phyloP scores from a whole-genome alignment of 2,797 vertebrate species.

The Sebastiscus albofasciatus region DNA sequence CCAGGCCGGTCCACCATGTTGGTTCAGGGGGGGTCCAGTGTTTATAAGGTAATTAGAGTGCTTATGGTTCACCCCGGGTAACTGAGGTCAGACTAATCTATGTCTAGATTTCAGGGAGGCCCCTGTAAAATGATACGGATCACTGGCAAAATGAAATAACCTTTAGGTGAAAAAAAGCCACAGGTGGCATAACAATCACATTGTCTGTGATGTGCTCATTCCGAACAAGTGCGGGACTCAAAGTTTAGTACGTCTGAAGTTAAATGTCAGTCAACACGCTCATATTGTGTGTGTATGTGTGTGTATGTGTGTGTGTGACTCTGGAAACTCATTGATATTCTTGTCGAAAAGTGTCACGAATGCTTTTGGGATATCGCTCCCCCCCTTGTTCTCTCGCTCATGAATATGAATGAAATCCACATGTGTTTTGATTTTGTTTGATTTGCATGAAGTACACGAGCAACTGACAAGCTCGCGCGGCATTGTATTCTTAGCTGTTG shows the following conservation, averaged over 20 bases:
- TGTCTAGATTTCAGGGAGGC: constrained; percentile 67
- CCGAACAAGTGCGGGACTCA: constrained; percentile 43
- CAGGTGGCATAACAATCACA: constrained; percentile 72
- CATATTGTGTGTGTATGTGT: not conserved
- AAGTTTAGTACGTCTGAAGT: constrained; percentile 8
- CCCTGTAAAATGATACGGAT: constrained; percentile 72
- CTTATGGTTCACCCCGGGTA: constrained; percentile 57
- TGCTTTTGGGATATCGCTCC: constrained; percentile 33
- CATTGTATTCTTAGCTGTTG: constrained; percentile 21
- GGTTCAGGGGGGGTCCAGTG: constrained; percentile 60
- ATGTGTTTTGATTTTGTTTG: constrained; percentile 65
- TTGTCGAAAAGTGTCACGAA: constrained; percentile 28
- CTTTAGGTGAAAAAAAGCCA: constrained; percentile 41
- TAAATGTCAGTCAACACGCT: constrained; percentile 20
- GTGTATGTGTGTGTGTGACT: constrained; percentile 3
- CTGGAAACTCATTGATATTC: constrained; percentile 49
- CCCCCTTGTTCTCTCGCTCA: constrained; percentile 39
- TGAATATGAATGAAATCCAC: constrained; percentile 69
- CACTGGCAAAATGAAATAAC: constrained; percentile 68
- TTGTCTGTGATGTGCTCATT: constrained; percentile 42
- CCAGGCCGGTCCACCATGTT: constrained; percentile 31
- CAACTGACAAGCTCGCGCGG: constrained; percentile 10
- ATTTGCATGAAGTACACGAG: constrained; percentile 46
- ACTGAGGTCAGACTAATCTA: constrained; percentile 80
- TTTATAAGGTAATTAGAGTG: constrained; percentile 78